Conservation (phyloP, 1,140 invertebrate genomes). For the Bombus vancouverensis region DNA sequence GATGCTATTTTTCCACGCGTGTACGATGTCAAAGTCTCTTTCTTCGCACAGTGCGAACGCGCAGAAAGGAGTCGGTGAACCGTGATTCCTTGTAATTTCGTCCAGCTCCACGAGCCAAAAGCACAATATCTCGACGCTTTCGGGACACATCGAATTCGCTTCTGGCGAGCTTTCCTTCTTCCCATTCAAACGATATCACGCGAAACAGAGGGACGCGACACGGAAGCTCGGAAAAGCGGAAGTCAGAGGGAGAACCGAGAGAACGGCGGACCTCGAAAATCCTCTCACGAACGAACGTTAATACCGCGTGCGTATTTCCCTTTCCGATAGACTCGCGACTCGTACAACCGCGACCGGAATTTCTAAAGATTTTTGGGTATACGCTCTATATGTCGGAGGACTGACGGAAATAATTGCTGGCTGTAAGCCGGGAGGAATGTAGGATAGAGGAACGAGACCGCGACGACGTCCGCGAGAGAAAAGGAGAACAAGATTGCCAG, state of each 20-base stretch:
- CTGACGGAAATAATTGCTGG: background rate
- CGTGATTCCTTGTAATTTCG: slow-evolving; percentile 68
- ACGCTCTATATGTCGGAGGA: slow-evolving; percentile 2
- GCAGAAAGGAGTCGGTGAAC: slow-evolving; percentile 48
- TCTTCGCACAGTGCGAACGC: background rate
- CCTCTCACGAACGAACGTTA: background rate
- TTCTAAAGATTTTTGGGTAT: slow-evolving; percentile 68
- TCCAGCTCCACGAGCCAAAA: slow-evolving; percentile 67
- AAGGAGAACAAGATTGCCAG: slow-evolving; percentile 43
- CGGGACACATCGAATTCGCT: slow-evolving; percentile 34
- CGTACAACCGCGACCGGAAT: slow-evolving; percentile 44
- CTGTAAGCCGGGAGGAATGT: background rate
- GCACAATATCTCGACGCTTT: slow-evolving; percentile 57
- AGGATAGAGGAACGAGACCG: background rate
- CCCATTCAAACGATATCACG: background rate
- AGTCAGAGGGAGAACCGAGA: background rate
- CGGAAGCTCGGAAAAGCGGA: background rate
- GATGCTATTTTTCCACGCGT: background rate
- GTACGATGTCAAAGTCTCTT: too few relatives aligned
- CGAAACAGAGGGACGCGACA: background rate
- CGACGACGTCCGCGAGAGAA: background rate
- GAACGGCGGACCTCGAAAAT: background rate
- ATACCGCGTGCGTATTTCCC: background rate
- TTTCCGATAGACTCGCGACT: slow-evolving; percentile 30
- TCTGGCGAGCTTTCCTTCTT: slow-evolving; percentile 40